Evolutionary conservation across 2,888 invertebrate species (phyloP).

Genomic region (Alcis repandata): DNA sequence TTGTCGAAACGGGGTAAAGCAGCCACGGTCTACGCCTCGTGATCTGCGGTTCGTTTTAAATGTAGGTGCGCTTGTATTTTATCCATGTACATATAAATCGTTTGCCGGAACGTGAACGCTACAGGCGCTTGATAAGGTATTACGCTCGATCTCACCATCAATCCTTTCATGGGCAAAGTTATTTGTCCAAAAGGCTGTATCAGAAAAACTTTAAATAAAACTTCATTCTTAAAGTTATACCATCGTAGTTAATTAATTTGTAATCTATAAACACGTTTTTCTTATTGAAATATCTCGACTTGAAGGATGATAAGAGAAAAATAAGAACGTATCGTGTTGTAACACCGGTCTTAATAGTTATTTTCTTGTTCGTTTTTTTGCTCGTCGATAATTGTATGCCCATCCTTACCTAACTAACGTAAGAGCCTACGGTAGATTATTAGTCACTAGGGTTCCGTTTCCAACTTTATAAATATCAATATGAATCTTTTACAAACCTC

Average conservation of each 20-base stretch:
- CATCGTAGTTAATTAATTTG: not conserved
- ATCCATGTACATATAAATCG: constrained; percentile 46
- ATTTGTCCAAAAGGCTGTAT: constrained; percentile 3
- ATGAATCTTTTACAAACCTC: not conserved
- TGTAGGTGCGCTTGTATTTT: constrained; percentile 46
- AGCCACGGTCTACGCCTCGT: constrained; percentile 62
- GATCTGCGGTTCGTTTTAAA: constrained; percentile 56
- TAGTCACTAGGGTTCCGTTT: constrained; percentile 39
- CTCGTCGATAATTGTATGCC: constrained; percentile 57
- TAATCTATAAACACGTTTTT: constrained; percentile 37
- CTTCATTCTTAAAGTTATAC: not conserved
- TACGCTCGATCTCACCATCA: constrained; percentile 40
- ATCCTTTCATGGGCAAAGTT: constrained; percentile 36
- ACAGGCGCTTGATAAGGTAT: constrained; percentile 41
- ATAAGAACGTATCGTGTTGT: constrained; percentile 50
- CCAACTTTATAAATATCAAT: not conserved
- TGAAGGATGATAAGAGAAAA: constrained; percentile 43
- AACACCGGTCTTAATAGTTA: constrained; percentile 51
- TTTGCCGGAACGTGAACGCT: constrained; percentile 44
- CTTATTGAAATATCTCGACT: constrained; percentile 16
- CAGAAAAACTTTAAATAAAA: not conserved
- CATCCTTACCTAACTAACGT: constrained; percentile 56
- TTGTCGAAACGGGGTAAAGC: constrained; percentile 59
- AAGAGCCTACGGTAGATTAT: constrained; percentile 40
- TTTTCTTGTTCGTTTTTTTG: constrained; percentile 56